Evolutionary conservation across 1,140 invertebrate genomes (phyloP), one percentile per base, ranked within the genome.

Genomic region (Halictus rubicundus): DNA sequence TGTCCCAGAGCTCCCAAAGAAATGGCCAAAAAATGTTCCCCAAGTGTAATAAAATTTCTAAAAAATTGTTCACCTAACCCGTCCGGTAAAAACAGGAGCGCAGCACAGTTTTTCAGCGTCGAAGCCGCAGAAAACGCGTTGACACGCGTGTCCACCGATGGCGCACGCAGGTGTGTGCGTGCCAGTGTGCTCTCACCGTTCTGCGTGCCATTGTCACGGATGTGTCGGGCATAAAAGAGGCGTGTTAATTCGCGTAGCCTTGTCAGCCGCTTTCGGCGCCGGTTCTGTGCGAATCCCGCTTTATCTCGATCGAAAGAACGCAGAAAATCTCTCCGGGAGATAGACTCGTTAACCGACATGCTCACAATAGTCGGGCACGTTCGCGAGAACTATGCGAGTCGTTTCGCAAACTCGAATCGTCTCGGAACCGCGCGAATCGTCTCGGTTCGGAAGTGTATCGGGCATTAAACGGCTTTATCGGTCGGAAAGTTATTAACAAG

Each of bases 171-270:
- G 49, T 79, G 64, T 61, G 27, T 71, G 57, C 78, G 77, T 72
- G 69, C 59, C 25, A 78, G 68, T 68, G 64, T 65, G 39, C 39
- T 39, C 42, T 65, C 39, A 25, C n/a, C 64, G 78, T 69, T 68
- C 69, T 69, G 73, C 74, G 82, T 72, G 68, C 80, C 52, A 59
- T 69, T 64, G 54, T 69, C 57, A 64, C 27, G 60, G 73, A 84
- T 78, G 63, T 75, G 83, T 42, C 42, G 80, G 42, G 60, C 42
- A 63, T n/a, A 70, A 73, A 83, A 74, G 60, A 61, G 78, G 70
- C 71, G 68, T 65, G 82, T 71, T 83, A 76, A 84, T 84, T 77
- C 69, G 57, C 68, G 68, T 59, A 46, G 27, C 19, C 61, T 46
- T 77, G 81, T 83, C 81, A 68, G 39, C 65, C 27, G 37, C 23